Conservation (phyloP, 92 coral and sea anemone species). For the Heliopora coerulea region DNA sequence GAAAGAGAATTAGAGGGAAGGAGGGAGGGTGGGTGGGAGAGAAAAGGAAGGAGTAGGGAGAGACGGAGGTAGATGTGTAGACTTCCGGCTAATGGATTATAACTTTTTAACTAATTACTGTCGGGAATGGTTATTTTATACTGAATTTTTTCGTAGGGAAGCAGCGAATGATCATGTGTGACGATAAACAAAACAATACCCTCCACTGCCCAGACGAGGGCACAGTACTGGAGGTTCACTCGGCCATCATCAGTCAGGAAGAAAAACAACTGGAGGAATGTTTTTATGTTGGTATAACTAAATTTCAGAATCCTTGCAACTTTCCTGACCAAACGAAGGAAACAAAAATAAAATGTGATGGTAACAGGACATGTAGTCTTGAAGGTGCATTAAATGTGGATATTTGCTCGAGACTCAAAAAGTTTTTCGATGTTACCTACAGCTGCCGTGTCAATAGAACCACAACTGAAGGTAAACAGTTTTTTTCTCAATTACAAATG, state of each 20-base stretch:
- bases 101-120: too few relatives aligned
- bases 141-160: not conserved
- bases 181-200: not conserved
- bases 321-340: slow-evolving; percentile 12
- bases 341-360: slow-evolving; percentile 14
- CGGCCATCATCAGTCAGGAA: slow-evolving; percentile 12
- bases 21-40: not conserved
- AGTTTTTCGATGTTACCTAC: not conserved
- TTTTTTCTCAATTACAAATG: too few relatives aligned
- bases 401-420: not conserved
- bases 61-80: not conserved
- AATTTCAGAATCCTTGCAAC: not conserved
- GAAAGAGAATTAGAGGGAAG: not conserved
- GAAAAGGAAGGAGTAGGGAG: not conserved
- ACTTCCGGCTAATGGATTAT: too few relatives aligned
- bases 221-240: not conserved
- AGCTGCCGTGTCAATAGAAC: slow-evolving; percentile 1
- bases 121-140: too few relatives aligned
- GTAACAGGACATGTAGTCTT: slow-evolving; percentile 1
- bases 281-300: not conserved
- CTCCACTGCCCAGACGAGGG: not conserved
- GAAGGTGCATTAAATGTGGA: not conserved
- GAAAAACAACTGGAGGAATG: slow-evolving; percentile 9
- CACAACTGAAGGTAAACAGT: not conserved
- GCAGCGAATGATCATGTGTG: slow-evolving; percentile 8